Conservation (phyloP, 2,888 invertebrate genomes). For the Amiota minor region DNA sequence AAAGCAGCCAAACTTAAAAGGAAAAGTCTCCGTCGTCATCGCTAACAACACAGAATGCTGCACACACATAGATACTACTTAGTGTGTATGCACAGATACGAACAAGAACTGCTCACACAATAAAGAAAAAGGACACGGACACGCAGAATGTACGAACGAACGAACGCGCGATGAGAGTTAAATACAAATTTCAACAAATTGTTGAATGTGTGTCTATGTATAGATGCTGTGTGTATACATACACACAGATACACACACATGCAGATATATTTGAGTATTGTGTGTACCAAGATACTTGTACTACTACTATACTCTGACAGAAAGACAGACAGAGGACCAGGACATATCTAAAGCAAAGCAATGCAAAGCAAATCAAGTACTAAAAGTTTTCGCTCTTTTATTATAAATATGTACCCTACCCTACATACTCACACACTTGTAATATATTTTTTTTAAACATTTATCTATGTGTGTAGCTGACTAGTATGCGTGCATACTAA, state of each 20-base stretch:
- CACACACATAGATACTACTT: neutral
- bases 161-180: conserved; percentile 22
- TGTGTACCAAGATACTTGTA: conserved; percentile 24
- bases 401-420: conserved; percentile 38
- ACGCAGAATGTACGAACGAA: conserved; percentile 11
- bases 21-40: too few species aligned
- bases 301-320: conserved; percentile 29
- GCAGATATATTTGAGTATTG: conserved; percentile 25
- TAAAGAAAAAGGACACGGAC: too few species aligned
- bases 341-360: neutral
- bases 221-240: conserved; percentile 24
- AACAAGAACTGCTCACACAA: too few species aligned
- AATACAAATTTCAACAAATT: conserved; percentile 63
- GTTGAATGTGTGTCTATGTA: conserved; percentile 57
- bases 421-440: conserved; percentile 33
- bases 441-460: conserved; percentile 31
- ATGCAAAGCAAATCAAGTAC: conserved; percentile 23
- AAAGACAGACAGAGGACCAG: neutral
- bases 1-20: too few species aligned
- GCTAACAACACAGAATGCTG: too few species aligned
- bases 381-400: conserved; percentile 2
- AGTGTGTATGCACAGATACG: neutral
- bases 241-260: conserved; percentile 23
- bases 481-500: conserved; percentile 27
- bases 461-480: conserved; percentile 46